Base-by-base conservation (phyloP, 1,140 invertebrate species). In the Leptinotarsa texana region DNA sequence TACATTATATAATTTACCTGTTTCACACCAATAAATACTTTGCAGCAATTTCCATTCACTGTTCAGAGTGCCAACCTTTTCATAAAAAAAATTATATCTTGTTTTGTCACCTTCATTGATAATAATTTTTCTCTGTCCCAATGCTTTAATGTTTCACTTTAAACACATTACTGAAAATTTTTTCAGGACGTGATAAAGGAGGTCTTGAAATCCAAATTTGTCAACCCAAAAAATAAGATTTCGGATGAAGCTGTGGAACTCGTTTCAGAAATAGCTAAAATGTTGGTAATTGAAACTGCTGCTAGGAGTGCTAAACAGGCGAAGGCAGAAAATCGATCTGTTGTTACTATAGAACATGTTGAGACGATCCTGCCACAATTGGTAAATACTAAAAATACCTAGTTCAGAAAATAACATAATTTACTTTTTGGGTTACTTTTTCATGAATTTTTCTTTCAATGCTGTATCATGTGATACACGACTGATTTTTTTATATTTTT, bases 221-320 rank as follows among this genome's bases (percentile, higher is more conserved):
- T 72, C 47, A 83, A 86, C 76, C 69, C 82, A 17, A 86, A 86
- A 79, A 84, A 79, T 22, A 84, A 83, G 77, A 82, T 86, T 47
- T 77, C 79, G 17, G 83, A 84, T 27, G 85, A 86, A 57, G 75
- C 83, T 27, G 63, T 84, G 8, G 75, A 79, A 27, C 73, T 88
- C 18, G 80, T 88, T 3, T 84, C 82, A 47, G 86, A 89, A 77
- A 80, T 89, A 18, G 82, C 84, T 11, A 88, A 87, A 75, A 84
- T 84, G 62, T 79, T 88, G 18, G 85, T 87, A 1, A 84, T 87
- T 1, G 88, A 89, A 80, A 85, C 86, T 8, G 85, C 86, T 13
- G 74, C 87, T n/a, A 79, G 88, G 27, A 85, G 87, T 21, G 84
- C 85, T 13, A 87, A 80, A 70, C 86, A 88, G 69, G 86, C 88